These are phyloP conservation scores for Agrilus mali DNA, from an alignment of 2,888 invertebrate genomes.

Conservation along the genomic window DNA sequence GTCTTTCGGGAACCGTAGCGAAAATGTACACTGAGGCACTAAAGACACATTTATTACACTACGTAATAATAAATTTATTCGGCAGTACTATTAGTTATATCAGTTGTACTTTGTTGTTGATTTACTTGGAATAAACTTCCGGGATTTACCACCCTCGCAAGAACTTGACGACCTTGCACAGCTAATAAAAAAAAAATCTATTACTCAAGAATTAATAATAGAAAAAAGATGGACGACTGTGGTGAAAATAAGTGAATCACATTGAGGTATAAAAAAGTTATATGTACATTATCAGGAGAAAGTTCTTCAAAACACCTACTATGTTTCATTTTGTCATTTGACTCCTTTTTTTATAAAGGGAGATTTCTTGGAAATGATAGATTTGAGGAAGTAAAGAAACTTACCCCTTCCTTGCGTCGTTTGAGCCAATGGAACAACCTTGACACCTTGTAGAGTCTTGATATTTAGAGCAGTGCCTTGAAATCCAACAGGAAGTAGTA, in stretches of 20 bases:
- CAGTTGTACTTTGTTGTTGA: constrained; percentile 6
- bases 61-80: constrained; percentile 4
- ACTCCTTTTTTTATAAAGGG: too few relatives aligned
- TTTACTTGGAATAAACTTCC: constrained; percentile 16
- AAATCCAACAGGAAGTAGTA: constrained; percentile 47
- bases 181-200: constrained; percentile 18
- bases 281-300: too few relatives aligned
- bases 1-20: too few relatives aligned
- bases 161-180: constrained; percentile 33
- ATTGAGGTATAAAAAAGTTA: too few relatives aligned
- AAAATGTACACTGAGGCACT: too few relatives aligned
- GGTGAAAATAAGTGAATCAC: too few relatives aligned
- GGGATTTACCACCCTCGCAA: constrained; percentile 37
- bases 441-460: constrained; percentile 47
- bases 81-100: constrained; percentile 7
- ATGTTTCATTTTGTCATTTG: too few relatives aligned
- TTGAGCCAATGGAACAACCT: constrained; percentile 44
- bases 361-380: too few relatives aligned
- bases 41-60: too few relatives aligned
- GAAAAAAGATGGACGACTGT: neutral
- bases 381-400: too few relatives aligned
- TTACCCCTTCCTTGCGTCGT: constrained; percentile 30
- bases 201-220: neutral
- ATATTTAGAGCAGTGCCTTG: constrained; percentile 47
- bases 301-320: too few relatives aligned